phyloP scores from a whole-genome alignment of 2,113 vertebrate species.

The Charadrius vociferus region DNA sequence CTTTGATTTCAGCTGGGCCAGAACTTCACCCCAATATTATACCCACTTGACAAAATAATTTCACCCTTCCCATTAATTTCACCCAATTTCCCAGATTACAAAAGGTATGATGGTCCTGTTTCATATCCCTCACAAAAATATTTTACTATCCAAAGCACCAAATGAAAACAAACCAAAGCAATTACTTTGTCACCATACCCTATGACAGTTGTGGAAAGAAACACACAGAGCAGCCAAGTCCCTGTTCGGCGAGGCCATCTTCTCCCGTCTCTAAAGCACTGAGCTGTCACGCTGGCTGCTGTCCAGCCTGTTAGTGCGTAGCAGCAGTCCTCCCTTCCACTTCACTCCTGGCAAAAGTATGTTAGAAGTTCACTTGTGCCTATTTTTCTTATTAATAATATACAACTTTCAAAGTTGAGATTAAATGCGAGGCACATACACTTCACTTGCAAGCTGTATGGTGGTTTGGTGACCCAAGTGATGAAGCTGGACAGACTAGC shows the following conservation, averaged over 20 bases:
- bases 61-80: neutral
- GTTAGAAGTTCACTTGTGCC: accelerated
- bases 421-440: accelerated
- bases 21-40: neutral
- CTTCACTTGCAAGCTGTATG: accelerated
- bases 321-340: neutral
- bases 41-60: neutral
- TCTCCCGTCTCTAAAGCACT: neutral
- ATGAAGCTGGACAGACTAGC: neutral
- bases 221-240: neutral
- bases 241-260: neutral
- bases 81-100: neutral
- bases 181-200: neutral
- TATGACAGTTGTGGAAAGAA: neutral
- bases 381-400: neutral
- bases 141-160: neutral
- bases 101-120: neutral
- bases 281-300: neutral
- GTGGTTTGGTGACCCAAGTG: neutral
- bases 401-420: neutral
- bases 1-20: neutral
- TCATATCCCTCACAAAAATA: neutral
- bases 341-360: neutral
- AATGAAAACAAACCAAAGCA: neutral
- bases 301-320: neutral